Conservation (phyloP, 2,797 vertebrate genomes). For the Jordanella pulchra region DNA sequence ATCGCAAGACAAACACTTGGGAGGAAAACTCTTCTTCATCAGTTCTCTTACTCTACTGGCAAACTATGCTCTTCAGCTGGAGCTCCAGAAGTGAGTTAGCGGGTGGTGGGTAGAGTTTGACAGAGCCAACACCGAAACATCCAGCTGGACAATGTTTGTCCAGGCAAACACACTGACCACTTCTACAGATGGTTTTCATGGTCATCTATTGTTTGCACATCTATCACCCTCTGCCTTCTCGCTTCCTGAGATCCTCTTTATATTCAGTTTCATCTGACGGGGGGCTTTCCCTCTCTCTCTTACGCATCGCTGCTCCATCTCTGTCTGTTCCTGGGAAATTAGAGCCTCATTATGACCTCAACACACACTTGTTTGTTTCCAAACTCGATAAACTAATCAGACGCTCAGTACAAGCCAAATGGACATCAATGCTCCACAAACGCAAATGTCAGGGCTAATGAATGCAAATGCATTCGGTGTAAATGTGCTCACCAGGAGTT, state of each 20-base stretch:
- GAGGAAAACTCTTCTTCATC: neutral
- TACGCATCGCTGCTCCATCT: constrained; percentile 38
- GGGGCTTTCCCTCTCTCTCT: constrained; percentile 37
- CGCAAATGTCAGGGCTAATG: constrained; percentile 64
- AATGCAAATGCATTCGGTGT: constrained; percentile 61
- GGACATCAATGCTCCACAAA: constrained; percentile 38
- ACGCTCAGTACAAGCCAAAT: constrained; percentile 44
- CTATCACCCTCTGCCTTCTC: constrained; percentile 47
- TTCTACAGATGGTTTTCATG: constrained; percentile 43
- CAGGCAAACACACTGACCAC: constrained; percentile 24
- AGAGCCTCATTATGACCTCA: constrained; percentile 47
- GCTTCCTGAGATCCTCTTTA: constrained; percentile 37
- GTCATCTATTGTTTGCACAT: constrained; percentile 56
- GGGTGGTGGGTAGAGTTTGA: neutral
- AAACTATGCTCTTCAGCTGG: neutral
- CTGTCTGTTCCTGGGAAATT: constrained; percentile 36
- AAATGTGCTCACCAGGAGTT: constrained; percentile 40
- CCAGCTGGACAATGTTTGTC: constrained; percentile 24
- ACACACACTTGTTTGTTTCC: constrained; percentile 47
- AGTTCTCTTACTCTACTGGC: neutral
- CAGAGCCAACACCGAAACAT: constrained; percentile 11
- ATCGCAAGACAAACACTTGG: neutral
- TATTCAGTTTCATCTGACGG: constrained; percentile 37
- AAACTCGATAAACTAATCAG: constrained; percentile 68
- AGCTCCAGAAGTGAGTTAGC: neutral